Evolutionary conservation across 1,140 invertebrate genomes (phyloP).

Genomic region (Achatina immaculata): DNA sequence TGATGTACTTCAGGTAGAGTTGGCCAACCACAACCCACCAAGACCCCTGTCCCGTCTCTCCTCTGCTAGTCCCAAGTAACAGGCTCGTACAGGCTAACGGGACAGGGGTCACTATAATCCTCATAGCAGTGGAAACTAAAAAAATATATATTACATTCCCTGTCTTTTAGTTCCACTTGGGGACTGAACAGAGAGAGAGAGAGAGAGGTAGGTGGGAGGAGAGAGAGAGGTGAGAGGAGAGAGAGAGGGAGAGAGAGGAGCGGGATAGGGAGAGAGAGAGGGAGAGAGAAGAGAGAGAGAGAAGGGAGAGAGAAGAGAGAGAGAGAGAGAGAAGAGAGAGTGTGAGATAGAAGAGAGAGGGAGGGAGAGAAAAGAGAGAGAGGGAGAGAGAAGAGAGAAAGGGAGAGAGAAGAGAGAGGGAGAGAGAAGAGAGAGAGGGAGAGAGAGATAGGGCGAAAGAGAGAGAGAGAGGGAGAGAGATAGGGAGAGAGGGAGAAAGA

Average conservation of each 20-base stretch:
- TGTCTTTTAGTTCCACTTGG: not conserved
- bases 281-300: not conserved
- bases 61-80: too few species aligned
- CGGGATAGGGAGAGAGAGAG: not conserved
- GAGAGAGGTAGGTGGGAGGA: not conserved
- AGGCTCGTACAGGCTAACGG: not conserved
- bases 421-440: not conserved
- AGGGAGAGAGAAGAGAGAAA: not conserved
- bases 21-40: too few species aligned
- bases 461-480: not conserved
- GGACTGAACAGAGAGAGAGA: not conserved
- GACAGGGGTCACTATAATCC: not conserved
- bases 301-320: not conserved
- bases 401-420: not conserved
- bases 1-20: too few species aligned
- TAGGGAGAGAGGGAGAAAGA: constrained; percentile 8
- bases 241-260: not conserved
- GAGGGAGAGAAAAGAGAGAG: not conserved
- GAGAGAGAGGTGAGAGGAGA: not conserved
- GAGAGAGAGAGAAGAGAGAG: not conserved
- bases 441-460: too few species aligned
- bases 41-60: too few species aligned
- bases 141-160: too few species aligned
- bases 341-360: too few species aligned
- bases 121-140: too few species aligned